Evolutionary conservation across 2,797 vertebrate genomes (phyloP).

Genomic region (Halcyon chelicuti): DNA sequence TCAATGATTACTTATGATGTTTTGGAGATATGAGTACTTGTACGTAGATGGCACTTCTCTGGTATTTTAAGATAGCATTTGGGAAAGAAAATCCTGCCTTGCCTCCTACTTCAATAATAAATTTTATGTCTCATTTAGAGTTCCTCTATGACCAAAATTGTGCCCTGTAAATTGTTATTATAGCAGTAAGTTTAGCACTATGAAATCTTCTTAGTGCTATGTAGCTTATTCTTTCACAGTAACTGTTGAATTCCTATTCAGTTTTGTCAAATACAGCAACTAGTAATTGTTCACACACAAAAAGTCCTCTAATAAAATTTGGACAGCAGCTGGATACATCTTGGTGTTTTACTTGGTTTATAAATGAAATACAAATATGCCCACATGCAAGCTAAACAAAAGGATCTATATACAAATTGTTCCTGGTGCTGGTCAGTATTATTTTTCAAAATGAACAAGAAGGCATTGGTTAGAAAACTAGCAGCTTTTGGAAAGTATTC

Average conservation of each 20-base stretch:
- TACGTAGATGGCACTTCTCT: not conserved
- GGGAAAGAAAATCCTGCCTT: not conserved
- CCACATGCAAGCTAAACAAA: not conserved
- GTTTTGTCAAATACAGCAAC: not conserved
- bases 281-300: not conserved
- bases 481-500: not conserved
- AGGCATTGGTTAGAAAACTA: not conserved
- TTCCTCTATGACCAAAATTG: not conserved
- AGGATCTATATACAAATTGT: not conserved
- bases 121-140: not conserved
- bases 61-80: not conserved
- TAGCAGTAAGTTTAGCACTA: not conserved
- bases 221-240: not conserved
- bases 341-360: not conserved
- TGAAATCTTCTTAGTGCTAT: not conserved
- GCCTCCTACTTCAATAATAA: not conserved
- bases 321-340: not conserved
- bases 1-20: not conserved
- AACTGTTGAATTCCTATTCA: not conserved
- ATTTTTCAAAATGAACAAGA: not conserved
- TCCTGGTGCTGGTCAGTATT: accelerated
- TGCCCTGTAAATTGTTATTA: not conserved
- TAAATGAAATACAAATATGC: not conserved
- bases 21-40: not conserved
- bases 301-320: not conserved